Conservation (phyloP, 1,140 invertebrate genomes). For the Drosophila kohkoa region DNA sequence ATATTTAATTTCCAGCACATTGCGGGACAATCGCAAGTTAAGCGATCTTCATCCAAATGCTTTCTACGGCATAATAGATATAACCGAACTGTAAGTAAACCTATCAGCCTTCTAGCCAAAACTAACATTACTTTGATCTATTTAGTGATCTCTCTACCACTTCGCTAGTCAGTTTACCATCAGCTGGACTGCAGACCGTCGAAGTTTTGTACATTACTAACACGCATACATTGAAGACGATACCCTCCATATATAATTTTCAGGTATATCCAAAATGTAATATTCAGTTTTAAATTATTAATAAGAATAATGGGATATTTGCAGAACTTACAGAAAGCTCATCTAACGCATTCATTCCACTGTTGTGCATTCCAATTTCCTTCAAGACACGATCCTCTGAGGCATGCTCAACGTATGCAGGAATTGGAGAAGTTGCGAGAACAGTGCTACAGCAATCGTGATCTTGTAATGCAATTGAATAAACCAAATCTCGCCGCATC, state of each 20-base stretch:
- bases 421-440: constrained; percentile 85
- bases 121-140: background rate
- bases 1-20: constrained; percentile 86
- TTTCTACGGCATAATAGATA: constrained; percentile 87
- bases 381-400: constrained; percentile 89
- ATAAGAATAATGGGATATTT: background rate
- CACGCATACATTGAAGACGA: constrained; percentile 90
- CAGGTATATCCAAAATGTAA: constrained; percentile 85
- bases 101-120: background rate
- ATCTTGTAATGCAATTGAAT: background rate
- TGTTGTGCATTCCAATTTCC: constrained; percentile 95
- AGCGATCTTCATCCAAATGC: constrained; percentile 87
- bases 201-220: constrained; percentile 90
- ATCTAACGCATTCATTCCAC: constrained; percentile 94
- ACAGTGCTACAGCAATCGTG: constrained; percentile 51
- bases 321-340: constrained; percentile 86
- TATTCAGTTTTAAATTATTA: background rate
- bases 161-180: constrained; percentile 90
- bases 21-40: constrained; percentile 89
- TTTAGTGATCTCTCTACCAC: constrained; percentile 91
- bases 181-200: constrained; percentile 89
- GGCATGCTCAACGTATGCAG: constrained; percentile 87
- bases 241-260: constrained; percentile 94
- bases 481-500: background rate
- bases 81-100: constrained; percentile 87